Evolutionary conservation across 2,888 invertebrate genomes (phyloP), one percentile per base, ranked within the genome.

Genomic region (Melitaea athalia): DNA sequence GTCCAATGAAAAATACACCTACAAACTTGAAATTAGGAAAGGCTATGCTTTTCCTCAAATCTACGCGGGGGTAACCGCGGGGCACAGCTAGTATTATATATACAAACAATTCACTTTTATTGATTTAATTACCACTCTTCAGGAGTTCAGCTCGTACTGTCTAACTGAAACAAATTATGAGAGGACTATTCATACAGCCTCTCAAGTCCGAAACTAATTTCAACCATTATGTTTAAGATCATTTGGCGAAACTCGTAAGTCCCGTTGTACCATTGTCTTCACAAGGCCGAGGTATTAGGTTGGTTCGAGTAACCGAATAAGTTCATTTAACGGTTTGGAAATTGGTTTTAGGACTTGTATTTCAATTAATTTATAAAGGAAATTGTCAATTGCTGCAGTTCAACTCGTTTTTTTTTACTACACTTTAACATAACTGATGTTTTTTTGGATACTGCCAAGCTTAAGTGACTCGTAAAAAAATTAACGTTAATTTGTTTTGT

Each of bases 171-270:
- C 17, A 52, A 52, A 65, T 43, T 24, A 31, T 31, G 14, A 31
- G 24, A 12, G 31, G 53, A 33, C 53, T 14, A 7, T 53, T n/a
- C 53, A 31, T 33, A 53, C 31, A 53, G 31, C 31, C 53, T 53
- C 33, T 33, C 31, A 53, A 17, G n/a, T 1, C 14, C 33, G 14
- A 24, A 14, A 31, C 53, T 53, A 53, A 33, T 53, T 31, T 53
- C 14, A 31, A 14, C n/a, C 5, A 33, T 33, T 43, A 47, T 33
- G 33, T n/a, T 15, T 65, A 31, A 65, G 65, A 65, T 43, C 33
- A 60, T 65, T 65, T 31, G 60, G 52, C 33, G 49, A 8, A 59
- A 61, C 49, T 45, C 31, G 17, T 31, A 15, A 43, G 45, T 61
- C 49, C 31, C 45, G n/a, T 17, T 31, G n/a, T 43, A 14, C 43